These are phyloP conservation scores for Drosophila pseudotakahashii DNA, from an alignment of 2,888 invertebrate genomes.

Conservation along the genomic window DNA sequence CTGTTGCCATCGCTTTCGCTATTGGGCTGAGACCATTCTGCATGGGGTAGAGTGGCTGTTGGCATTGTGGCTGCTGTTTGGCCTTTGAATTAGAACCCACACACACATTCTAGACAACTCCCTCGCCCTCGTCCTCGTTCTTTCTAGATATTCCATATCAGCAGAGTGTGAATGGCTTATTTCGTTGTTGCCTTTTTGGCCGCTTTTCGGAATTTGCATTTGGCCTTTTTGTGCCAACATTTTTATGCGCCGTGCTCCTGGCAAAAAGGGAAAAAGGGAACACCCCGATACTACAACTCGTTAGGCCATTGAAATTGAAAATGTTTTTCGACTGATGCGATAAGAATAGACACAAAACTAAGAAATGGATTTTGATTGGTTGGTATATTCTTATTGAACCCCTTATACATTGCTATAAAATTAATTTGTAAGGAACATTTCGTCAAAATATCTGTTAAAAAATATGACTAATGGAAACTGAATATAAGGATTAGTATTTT, in stretches of 20 bases:
- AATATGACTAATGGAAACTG: no score
- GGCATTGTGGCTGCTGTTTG: slow-evolving; percentile 77
- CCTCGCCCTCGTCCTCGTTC: neutral
- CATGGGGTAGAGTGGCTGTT: slow-evolving; percentile 58
- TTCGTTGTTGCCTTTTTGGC: slow-evolving; percentile 71
- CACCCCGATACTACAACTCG: slow-evolving; percentile 55
- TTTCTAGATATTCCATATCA: slow-evolving; percentile 39
- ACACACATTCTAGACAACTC: slow-evolving; percentile 15
- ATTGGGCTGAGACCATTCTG: slow-evolving; percentile 13
- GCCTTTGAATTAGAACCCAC: slow-evolving; percentile 76
- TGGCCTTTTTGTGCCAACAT: slow-evolving; percentile 64
- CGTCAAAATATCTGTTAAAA: no score
- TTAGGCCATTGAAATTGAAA: slow-evolving; percentile 78
- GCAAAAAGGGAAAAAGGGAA: slow-evolving; percentile 3
- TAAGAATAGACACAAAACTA: slow-evolving; percentile 57
- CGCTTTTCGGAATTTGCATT: slow-evolving; percentile 68
- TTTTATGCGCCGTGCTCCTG: slow-evolving; percentile 60
- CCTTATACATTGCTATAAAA: no score
- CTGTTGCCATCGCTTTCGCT: slow-evolving; percentile 20
- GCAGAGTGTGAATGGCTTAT: slow-evolving; percentile 76
- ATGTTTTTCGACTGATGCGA: slow-evolving; percentile 70
- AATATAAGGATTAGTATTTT: no score
- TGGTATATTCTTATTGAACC: no score
- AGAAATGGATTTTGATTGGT: neutral
- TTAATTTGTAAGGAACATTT: no score